Evolutionary conservation across 2,888 invertebrate species (phyloP).

Genomic region (Caradrina clavipalpis): DNA sequence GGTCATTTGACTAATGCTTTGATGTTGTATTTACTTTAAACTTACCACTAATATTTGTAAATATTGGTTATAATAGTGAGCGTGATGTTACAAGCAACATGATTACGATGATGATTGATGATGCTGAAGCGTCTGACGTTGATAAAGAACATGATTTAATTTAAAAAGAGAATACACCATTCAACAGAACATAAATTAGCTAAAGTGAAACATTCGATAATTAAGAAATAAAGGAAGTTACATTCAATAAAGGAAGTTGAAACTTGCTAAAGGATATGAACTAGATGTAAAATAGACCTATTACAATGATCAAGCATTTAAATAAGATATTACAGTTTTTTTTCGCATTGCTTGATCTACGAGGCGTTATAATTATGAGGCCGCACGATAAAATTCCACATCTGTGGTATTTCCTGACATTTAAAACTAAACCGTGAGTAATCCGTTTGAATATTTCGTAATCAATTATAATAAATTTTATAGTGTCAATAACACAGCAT

Average conservation of each 20-base stretch:
- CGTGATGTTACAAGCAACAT: neutral
- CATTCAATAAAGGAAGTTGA: slow-evolving; percentile 1
- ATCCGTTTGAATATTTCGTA: slow-evolving; percentile 37
- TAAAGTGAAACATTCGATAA: neutral
- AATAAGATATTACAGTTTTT: slow-evolving; percentile 7
- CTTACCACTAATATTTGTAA: neutral
- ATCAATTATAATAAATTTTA: slow-evolving; percentile 21
- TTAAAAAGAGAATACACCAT: neutral
- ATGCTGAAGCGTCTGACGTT: neutral
- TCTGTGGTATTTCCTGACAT: slow-evolving; percentile 44
- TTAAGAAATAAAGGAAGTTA: slow-evolving; percentile 16
- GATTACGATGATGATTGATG: neutral
- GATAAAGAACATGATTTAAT: neutral
- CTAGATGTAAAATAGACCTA: neutral
- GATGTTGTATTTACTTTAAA: slow-evolving; percentile 9
- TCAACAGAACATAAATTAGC: neutral
- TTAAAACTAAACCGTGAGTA: slow-evolving; percentile 46
- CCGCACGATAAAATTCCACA: slow-evolving; percentile 34
- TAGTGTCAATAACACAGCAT: slow-evolving; percentile 11
- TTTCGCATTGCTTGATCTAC: slow-evolving; percentile 16
- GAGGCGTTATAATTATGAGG: slow-evolving; percentile 28
- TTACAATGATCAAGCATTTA: neutral
- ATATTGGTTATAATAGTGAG: neutral
- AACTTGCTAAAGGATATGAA: slow-evolving; percentile 1
- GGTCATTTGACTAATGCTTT: slow-evolving; percentile 18